phyloP scores from a whole-genome alignment of 2,797 vertebrate genomes.

The Alosa sapidissima region DNA sequence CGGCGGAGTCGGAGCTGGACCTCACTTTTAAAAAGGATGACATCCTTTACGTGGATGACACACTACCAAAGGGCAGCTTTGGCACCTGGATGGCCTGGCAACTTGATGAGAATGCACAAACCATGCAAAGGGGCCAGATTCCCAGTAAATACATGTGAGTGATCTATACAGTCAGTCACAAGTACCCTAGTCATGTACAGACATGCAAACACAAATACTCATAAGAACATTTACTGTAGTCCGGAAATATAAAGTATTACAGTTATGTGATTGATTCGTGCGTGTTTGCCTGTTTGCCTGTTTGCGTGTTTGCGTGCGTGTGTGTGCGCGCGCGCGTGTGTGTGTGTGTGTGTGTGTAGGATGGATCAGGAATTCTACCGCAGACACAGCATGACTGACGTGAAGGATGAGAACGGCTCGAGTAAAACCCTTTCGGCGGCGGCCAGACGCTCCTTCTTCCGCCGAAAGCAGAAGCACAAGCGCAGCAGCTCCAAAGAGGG shows the following conservation, averaged over 20 bases:
- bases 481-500: slow-evolving; percentile 94
- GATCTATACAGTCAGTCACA: slow-evolving; percentile 29
- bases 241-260: no score
- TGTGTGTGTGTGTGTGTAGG: slow-evolving; percentile 63
- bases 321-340: slow-evolving; percentile 6
- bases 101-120: slow-evolving; percentile 93
- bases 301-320: background rate
- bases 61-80: slow-evolving; percentile 90
- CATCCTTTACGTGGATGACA: slow-evolving; percentile 96
- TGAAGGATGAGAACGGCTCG: slow-evolving; percentile 85
- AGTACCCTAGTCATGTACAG: no score
- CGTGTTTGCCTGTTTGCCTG: background rate
- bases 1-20: slow-evolving; percentile 87
- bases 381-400: slow-evolving; percentile 90
- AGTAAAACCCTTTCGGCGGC: slow-evolving; percentile 91
- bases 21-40: slow-evolving; percentile 97
- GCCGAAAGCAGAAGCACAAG: slow-evolving; percentile 95
- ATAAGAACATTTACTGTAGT: background rate
- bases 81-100: slow-evolving; percentile 98
- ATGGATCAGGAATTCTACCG: slow-evolving; percentile 98
- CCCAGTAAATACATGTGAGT: slow-evolving; percentile 97
- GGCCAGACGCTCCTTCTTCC: slow-evolving; percentile 92
- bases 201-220: no score
- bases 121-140: slow-evolving; percentile 93
- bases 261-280: background rate